phyloP scores from a whole-genome alignment of 2,113 vertebrate genomes.

The Halcyon malimbica region DNA sequence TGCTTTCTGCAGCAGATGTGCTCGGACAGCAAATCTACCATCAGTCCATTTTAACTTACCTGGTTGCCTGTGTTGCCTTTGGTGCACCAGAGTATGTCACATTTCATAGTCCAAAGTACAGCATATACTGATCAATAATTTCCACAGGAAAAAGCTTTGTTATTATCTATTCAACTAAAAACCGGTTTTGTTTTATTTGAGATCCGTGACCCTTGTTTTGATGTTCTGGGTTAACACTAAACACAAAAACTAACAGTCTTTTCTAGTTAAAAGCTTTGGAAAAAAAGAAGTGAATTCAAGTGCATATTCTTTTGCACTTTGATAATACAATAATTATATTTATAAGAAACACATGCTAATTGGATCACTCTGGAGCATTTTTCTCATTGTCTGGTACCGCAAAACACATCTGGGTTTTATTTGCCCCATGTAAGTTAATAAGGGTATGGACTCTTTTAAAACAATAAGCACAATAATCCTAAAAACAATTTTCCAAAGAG shows the following conservation, averaged over 20 bases:
- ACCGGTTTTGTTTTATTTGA: background rate
- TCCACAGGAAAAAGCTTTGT: background rate
- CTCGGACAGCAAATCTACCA: background rate
- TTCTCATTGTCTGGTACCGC: conserved; percentile 59
- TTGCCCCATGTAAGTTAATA: conserved; percentile 73
- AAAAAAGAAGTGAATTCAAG: conserved; percentile 1
- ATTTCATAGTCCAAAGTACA: background rate
- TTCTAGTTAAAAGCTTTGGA: conserved; percentile 42
- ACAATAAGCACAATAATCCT: conserved; percentile 64
- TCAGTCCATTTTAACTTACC: conserved; percentile 7
- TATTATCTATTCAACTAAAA: background rate
- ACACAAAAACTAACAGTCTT: conserved; percentile 1
- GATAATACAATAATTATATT: conserved; percentile 69
- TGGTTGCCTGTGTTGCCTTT: background rate
- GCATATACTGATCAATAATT: background rate
- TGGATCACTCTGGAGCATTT: conserved; percentile 62
- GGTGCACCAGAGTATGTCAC: background rate
- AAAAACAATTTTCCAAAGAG: conserved; percentile 61
- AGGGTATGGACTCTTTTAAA: conserved; percentile 19
- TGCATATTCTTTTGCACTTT: conserved; percentile 44
- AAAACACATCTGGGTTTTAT: conserved; percentile 75
- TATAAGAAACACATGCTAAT: conserved; percentile 75
- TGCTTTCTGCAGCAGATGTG: background rate
- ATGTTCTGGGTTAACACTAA: background rate
- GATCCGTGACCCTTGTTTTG: background rate